Conservation (phyloP, 2,888 invertebrate species). For the Anorthoa munda region DNA sequence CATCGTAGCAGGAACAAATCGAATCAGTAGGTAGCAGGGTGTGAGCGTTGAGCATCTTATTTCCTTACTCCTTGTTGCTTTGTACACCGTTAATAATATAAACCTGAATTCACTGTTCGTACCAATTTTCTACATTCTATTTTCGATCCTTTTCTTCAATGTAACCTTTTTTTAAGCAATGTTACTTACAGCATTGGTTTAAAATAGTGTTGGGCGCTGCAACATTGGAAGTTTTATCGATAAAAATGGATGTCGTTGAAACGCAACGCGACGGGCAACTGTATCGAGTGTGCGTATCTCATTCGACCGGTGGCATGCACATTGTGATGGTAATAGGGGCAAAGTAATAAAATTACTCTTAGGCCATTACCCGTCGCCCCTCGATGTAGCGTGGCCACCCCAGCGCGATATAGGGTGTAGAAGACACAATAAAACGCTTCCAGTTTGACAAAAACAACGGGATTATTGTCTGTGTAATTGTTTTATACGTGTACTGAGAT, state of each 20-base stretch:
- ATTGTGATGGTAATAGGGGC: conserved; percentile 91
- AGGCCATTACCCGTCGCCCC: conserved; percentile 89
- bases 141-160: conserved; percentile 54
- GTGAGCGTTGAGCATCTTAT: conserved; percentile 85
- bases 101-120: conserved; percentile 68
- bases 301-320: conserved; percentile 87
- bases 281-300: conserved; percentile 79
- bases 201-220: conserved; percentile 62
- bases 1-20: conserved; percentile 90
- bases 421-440: conserved; percentile 83
- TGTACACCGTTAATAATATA: conserved; percentile 80
- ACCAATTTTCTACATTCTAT: conserved; percentile 59
- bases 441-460: conserved; percentile 84
- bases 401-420: conserved; percentile 85
- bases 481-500: conserved; percentile 79
- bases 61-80: conserved; percentile 78
- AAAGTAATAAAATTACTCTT: conserved; percentile 91
- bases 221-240: conserved; percentile 60
- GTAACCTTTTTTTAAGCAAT: conserved; percentile 46
- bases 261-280: conserved; percentile 57
- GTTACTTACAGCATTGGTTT: conserved; percentile 30
- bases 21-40: conserved; percentile 85
- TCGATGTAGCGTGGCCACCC: conserved; percentile 74
- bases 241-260: conserved; percentile 62
- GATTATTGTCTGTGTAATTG: conserved; percentile 86